Conservation (phyloP, 64 coral and sea anemone species). For the Montipora sp. region DNA sequence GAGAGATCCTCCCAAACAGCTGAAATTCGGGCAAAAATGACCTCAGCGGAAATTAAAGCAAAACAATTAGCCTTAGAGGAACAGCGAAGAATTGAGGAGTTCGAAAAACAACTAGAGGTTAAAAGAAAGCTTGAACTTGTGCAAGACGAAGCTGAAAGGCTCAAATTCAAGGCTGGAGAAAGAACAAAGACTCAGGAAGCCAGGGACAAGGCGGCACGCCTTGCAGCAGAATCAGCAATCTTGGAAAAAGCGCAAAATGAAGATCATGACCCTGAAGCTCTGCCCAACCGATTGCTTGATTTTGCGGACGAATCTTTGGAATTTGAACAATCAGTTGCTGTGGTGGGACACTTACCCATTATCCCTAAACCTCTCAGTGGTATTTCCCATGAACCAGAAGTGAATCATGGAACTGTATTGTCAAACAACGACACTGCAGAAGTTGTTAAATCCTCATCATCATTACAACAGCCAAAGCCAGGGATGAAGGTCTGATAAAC, state of each 20-base stretch:
- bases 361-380: neutral
- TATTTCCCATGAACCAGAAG: neutral
- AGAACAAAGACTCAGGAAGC: conserved; percentile 30
- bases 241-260: neutral
- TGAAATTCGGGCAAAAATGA: conserved; percentile 3
- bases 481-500: neutral
- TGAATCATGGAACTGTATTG: neutral
- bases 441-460: neutral
- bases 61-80: conserved; percentile 15
- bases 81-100: neutral
- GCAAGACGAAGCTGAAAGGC: neutral
- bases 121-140: neutral
- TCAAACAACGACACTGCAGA: neutral
- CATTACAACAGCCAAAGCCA: conserved; percentile 1
- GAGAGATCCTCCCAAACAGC: neutral
- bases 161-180: neutral
- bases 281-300: conserved; percentile 1
- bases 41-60: conserved; percentile 13
- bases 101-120: neutral
- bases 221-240: neutral
- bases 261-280: neutral
- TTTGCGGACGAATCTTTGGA: conserved; percentile 7
- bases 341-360: neutral
- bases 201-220: neutral
- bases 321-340: neutral